Conservation (phyloP, 2,113 vertebrate species). For the Cygnus buccinator region DNA sequence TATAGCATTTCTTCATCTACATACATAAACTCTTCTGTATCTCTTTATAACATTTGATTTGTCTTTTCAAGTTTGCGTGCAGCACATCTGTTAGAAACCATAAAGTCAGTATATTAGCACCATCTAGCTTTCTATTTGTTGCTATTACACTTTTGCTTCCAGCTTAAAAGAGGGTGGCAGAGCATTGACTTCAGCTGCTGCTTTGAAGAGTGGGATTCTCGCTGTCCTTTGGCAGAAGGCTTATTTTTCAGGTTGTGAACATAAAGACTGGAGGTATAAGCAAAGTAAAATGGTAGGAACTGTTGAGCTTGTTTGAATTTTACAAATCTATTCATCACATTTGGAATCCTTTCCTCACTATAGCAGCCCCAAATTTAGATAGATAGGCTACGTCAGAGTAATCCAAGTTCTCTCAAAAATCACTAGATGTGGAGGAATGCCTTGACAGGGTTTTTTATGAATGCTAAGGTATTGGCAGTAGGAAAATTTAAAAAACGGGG, state of each 20-base stretch:
- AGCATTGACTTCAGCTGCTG: background rate
- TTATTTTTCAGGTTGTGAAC: background rate
- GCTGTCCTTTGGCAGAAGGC: background rate
- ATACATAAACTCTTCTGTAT: background rate
- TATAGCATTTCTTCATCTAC: background rate
- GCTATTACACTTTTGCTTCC: constrained; percentile 16
- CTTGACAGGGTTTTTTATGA: background rate
- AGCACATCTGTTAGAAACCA: background rate
- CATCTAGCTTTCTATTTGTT: constrained; percentile 51
- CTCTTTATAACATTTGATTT: background rate
- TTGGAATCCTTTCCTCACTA: background rate
- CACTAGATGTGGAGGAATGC: background rate
- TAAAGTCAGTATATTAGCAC: constrained; percentile 26
- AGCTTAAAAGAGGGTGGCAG: background rate
- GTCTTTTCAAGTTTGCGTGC: background rate
- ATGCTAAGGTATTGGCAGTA: background rate
- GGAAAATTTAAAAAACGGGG: background rate
- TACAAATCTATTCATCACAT: background rate
- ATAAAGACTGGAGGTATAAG: background rate
- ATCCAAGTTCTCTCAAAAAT: background rate
- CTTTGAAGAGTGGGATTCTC: background rate
- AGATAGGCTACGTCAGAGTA: background rate
- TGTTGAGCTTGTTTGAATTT: background rate
- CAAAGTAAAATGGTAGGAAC: background rate
- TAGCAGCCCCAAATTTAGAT: background rate